phyloP scores from a whole-genome alignment of 2,113 vertebrate genomes.

The Phoenicopterus ruber region DNA sequence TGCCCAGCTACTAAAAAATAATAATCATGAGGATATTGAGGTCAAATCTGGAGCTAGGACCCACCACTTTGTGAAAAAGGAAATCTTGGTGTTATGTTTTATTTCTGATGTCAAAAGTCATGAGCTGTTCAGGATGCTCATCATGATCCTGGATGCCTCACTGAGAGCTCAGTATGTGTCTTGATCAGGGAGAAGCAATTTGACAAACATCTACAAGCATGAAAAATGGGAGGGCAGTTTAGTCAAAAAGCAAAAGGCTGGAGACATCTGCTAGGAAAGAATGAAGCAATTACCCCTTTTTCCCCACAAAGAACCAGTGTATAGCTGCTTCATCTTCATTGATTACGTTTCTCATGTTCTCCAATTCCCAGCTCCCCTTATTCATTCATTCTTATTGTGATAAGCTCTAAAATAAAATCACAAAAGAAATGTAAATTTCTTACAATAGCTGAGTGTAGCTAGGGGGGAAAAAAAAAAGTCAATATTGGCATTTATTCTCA shows the following conservation, averaged over 20 bases:
- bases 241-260: neutral
- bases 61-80: neutral
- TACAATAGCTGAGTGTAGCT: neutral
- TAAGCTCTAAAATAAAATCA: neutral
- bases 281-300: neutral
- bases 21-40: neutral
- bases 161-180: neutral
- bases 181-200: neutral
- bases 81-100: neutral
- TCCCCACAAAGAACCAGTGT: rapidly evolving
- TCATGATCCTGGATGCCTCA: neutral
- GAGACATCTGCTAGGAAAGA: neutral
- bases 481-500: neutral
- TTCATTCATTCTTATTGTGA: neutral
- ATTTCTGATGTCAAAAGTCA: neutral
- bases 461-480: neutral
- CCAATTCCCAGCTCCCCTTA: neutral
- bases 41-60: neutral
- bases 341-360: neutral
- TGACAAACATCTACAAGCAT: neutral
- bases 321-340: neutral
- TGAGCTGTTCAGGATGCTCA: neutral
- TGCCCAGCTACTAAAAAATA: neutral
- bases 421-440: neutral
- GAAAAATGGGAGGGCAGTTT: neutral